Base-by-base conservation (phyloP, 2,797 vertebrate genomes). In the Poecile montanus region DNA sequence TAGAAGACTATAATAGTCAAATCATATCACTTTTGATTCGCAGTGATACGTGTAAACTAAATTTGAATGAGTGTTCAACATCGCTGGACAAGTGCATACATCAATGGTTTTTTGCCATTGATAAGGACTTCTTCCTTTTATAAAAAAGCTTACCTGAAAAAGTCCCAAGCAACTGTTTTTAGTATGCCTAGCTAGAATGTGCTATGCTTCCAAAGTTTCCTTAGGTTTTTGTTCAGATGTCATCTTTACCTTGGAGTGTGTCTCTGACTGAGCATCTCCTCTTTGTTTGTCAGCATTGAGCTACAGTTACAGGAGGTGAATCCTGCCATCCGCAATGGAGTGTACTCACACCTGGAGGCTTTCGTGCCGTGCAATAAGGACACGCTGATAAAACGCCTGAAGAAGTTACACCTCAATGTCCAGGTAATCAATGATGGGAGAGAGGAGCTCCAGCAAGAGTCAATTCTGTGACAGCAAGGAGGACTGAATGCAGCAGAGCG, bases 331-430 rank as follows among this genome's bases (percentile, higher is more conserved):
- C 99, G 99, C 30, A 97, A 97, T 22, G 98, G 98, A 4, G 98
- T 99, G 58, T 99, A 99, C 96, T 98, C 98, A 32, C 99, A 99
- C 96, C 98, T 99, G 71, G 99, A 99, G 98, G 99, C 99, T 93
- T 99, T 99, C 42, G 99, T 99, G 92, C 99, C 99, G 22, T 99
- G 99, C 97, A 99, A 99, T 97, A 99, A 99, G 97, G 99, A 99
- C 87, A 98, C 98, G 25, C 97, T 99, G 95, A 98, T 99, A 87
- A 99, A 99, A 97, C 98, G 99, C 51, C 98, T 99, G 38, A 99
- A 99, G 98, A 99, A 99, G 97, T 97, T 99, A 74, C 99, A 99
- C 93, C 98, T 99, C 96, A 99, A 99, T 67, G 98, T 99, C 44
- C 99, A 99, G 99, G 99, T 98, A 97, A 96, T 21, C 48, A 29